Evolutionary conservation across 2,113 vertebrate genomes (phyloP), one percentile per base, ranked within the genome.

Genomic region (Calyptomena viridis): DNA sequence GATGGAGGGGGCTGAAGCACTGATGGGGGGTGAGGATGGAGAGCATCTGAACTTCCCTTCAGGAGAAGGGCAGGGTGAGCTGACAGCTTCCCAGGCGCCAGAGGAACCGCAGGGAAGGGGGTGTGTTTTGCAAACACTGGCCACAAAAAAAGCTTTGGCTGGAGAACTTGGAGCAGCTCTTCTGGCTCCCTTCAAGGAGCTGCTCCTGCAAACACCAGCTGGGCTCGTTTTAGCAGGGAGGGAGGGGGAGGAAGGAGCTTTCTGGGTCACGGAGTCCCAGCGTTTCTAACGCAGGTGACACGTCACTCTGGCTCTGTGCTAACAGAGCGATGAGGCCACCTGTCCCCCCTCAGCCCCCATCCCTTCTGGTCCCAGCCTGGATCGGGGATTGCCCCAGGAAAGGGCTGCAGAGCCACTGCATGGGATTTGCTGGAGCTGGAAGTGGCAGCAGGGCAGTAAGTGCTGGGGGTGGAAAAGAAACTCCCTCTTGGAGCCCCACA

Each of bases 161-260:
- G 84, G 55, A 75, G 64, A 67, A 39, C 12, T 9, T 2, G 0
- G 69, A 47, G 79, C 56, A 8, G 69, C 56, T 81, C 46, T 19
- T 64, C 60, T 13, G 75, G 56, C 62, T 76, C 28, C 87, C 15
- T 44, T 28, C 3, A 50, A 77, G 69, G 63, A 89, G 64, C 49
- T 77, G 84, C 73, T 93, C 71, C 85, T 62, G 76, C 73, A 31
- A 76, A 44, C 86, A 77, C 86, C 89, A 73, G 82, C 89, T 74
- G 76, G 86, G 86, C 83, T 86, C 20, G 37, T 49, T 21, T 28
- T 30, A 17, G 83, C 64, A 31, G 50, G 14, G 46, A 89, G 49
- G 67, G 72, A 92, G 53, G 58, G 79, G 77, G 31, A 59, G 59
- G 86, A 77, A 89, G 50, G 49, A 28, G 76, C 59, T 94, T 94